These are phyloP conservation scores for Abrostola triplasia DNA, from an alignment of 2,888 invertebrate species.

Conservation along the genomic window DNA sequence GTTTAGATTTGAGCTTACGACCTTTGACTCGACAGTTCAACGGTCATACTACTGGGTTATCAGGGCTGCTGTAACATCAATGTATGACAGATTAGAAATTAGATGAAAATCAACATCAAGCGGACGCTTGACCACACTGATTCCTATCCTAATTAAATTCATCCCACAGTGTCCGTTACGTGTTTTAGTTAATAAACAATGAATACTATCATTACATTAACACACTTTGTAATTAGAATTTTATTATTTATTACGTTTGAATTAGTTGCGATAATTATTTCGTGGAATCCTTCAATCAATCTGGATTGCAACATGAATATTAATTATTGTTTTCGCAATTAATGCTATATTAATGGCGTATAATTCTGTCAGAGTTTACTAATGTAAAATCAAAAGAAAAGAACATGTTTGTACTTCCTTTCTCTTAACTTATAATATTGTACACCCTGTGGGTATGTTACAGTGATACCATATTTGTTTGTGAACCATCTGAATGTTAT, in stretches of 20 bases:
- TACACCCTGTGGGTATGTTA: too few species aligned
- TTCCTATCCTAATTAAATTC: slow-evolving; percentile 41
- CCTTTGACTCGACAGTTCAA: too few species aligned
- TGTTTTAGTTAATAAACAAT: slow-evolving; percentile 41
- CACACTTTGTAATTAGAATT: slow-evolving; percentile 38
- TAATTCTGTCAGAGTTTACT: neutral
- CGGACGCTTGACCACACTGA: slow-evolving; percentile 21
- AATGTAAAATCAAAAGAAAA: too few species aligned
- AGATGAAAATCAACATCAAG: slow-evolving; percentile 13
- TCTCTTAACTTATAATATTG: too few species aligned
- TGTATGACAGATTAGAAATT: slow-evolving; percentile 2
- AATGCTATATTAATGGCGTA: neutral
- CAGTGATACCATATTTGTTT: too few species aligned
- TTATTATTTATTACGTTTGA: slow-evolving; percentile 37
- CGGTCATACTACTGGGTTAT: too few species aligned
- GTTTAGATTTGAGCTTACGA: too few species aligned
- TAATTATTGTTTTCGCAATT: neutral
- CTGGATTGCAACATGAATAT: too few species aligned
- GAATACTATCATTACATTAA: slow-evolving; percentile 36
- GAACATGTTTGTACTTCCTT: too few species aligned
- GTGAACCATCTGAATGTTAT: too few species aligned
- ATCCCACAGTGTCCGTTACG: slow-evolving; percentile 5
- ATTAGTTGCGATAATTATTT: slow-evolving; percentile 8
- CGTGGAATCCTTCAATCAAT: neutral
- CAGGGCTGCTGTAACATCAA: neutral